These are phyloP conservation scores for Casuarius casuarius DNA, from an alignment of 2,113 vertebrate species.

Conservation along the genomic window DNA sequence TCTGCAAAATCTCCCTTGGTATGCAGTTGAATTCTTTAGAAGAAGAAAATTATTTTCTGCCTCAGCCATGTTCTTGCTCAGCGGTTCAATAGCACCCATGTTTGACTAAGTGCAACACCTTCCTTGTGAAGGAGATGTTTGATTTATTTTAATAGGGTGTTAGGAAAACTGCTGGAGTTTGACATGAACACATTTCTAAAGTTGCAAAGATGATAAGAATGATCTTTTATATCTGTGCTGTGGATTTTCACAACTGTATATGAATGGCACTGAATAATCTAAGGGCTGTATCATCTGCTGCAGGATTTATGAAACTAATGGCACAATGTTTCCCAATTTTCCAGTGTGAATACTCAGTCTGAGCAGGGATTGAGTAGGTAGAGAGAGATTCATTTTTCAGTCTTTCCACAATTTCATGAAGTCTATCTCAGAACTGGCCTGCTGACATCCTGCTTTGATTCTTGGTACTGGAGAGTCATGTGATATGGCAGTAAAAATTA, in stretches of 20 bases:
- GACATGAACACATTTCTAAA: neutral
- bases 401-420: neutral
- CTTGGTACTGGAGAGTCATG: neutral
- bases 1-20: conserved; percentile 37
- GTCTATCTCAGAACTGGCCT: neutral
- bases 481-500: neutral
- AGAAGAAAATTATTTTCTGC: conserved; percentile 41
- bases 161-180: conserved; percentile 14
- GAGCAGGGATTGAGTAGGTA: neutral
- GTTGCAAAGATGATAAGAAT: conserved; percentile 16
- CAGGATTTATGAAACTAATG: neutral
- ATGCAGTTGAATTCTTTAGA: conserved; percentile 9
- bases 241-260: neutral
- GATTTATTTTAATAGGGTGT: conserved; percentile 25
- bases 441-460: neutral
- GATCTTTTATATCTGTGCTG: neutral
- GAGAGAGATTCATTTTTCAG: neutral
- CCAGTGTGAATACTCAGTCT: neutral
- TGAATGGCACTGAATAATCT: neutral
- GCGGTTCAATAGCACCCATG: neutral
- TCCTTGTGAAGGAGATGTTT: conserved; percentile 1
- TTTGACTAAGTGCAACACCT: conserved; percentile 38
- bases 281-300: neutral
- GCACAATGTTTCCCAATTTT: neutral
- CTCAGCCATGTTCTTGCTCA: neutral